phyloP scores from a whole-genome alignment of 2,888 invertebrate species.

The Melipona beecheii region DNA sequence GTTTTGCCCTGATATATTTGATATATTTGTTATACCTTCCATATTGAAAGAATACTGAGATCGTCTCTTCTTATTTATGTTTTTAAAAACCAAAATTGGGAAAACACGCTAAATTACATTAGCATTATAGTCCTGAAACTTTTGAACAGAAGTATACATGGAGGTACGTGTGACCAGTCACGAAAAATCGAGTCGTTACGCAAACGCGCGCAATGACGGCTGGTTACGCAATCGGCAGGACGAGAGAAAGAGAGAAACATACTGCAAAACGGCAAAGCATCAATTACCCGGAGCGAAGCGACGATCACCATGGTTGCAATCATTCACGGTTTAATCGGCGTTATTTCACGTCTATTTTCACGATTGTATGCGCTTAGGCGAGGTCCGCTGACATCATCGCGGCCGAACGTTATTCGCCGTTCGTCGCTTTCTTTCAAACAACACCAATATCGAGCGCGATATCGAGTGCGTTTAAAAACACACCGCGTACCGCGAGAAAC shows the following conservation, averaged over 20 bases:
- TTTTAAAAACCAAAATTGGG: too few relatives aligned
- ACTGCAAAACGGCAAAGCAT: constrained; percentile 32
- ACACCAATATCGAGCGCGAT: constrained; percentile 27
- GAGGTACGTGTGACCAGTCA: background rate
- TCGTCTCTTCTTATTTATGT: too few relatives aligned
- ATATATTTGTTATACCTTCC: too few relatives aligned
- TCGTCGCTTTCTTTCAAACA: constrained; percentile 60
- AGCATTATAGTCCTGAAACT: too few relatives aligned
- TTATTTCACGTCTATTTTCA: constrained; percentile 68
- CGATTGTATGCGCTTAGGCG: constrained; percentile 45
- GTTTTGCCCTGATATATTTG: too few relatives aligned
- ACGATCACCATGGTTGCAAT: constrained; percentile 28
- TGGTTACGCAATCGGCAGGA: constrained; percentile 29
- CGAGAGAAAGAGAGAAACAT: constrained; percentile 19
- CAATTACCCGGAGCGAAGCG: constrained; percentile 23
- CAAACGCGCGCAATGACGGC: background rate
- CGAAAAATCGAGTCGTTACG: constrained; percentile 37
- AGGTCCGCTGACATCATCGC: constrained; percentile 63
- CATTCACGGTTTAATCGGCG: constrained; percentile 57
- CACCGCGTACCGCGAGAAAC: too few relatives aligned
- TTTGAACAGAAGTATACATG: too few relatives aligned
- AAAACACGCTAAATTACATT: too few relatives aligned
- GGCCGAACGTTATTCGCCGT: constrained; percentile 15
- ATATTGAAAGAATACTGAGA: too few relatives aligned
- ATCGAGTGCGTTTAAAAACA: too few relatives aligned